phyloP scores from a whole-genome alignment of 1,140 invertebrate genomes.

The Bombus balteatus region DNA sequence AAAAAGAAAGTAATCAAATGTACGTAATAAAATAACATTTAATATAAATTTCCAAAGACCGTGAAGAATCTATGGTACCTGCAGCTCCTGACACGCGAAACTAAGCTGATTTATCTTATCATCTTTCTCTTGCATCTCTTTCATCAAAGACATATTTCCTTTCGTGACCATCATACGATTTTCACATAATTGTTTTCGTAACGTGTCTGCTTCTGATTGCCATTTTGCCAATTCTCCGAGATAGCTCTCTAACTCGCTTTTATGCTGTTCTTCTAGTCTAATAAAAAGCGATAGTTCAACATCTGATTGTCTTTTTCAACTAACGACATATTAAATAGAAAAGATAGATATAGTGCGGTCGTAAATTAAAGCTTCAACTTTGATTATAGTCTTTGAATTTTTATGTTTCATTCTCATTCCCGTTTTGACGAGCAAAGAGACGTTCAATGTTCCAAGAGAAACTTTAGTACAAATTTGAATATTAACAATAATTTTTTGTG shows the following conservation, averaged over 20 bases:
- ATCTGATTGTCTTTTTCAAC: too few relatives aligned
- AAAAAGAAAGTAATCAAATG: not conserved
- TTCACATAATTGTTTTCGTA: conserved; percentile 77
- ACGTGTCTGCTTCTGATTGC: conserved; percentile 76
- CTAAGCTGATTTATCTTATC: conserved; percentile 80
- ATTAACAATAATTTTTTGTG: too few relatives aligned
- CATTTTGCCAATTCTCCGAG: conserved; percentile 81
- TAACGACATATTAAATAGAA: not conserved
- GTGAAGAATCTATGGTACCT: conserved; percentile 51
- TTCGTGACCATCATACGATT: conserved; percentile 75
- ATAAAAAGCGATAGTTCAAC: conserved; percentile 17
- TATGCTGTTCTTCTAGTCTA: conserved; percentile 82
- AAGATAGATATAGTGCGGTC: not conserved
- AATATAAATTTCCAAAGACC: not conserved
- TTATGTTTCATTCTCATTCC: not conserved
- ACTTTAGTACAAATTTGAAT: not conserved
- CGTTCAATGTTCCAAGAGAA: not conserved
- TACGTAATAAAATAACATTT: too few relatives aligned
- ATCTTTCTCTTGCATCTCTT: conserved; percentile 81
- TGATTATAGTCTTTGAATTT: not conserved
- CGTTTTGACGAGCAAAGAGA: too few relatives aligned
- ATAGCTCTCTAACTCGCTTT: conserved; percentile 82
- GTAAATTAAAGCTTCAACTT: not conserved
- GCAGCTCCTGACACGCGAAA: conserved; percentile 73
- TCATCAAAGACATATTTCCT: conserved; percentile 78